phyloP scores from a whole-genome alignment of 2,888 invertebrate genomes.

The Brachyptera putata region DNA sequence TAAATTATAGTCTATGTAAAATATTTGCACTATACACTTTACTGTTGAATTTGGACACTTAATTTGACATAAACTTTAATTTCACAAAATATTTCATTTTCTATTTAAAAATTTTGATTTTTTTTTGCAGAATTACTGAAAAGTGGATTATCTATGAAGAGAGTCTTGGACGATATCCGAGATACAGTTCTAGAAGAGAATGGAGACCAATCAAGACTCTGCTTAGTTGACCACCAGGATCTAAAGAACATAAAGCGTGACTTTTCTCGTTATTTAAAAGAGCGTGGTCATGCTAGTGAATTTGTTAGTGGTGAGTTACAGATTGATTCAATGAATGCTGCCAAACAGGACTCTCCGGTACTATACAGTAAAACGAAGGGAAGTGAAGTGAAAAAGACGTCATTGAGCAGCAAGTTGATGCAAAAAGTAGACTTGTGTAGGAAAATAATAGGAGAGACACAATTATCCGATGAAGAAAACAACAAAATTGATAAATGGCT shows the following conservation, averaged over 20 bases:
- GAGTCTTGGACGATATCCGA: neutral
- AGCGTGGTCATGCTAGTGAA: neutral
- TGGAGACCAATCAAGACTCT: neutral
- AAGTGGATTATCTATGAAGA: neutral
- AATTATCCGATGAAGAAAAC: neutral
- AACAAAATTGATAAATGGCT: neutral
- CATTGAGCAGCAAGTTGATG: neutral
- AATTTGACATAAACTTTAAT: too few species aligned
- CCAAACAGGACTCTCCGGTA: neutral
- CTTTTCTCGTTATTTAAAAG: neutral
- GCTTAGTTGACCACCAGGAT: neutral
- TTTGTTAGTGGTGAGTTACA: neutral
- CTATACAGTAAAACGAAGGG: neutral
- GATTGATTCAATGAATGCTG: neutral
- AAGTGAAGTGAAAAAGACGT: neutral
- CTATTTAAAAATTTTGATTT: too few species aligned
- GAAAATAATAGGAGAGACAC: neutral
- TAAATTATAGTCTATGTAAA: too few species aligned
- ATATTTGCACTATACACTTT: too few species aligned
- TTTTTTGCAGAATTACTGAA: neutral
- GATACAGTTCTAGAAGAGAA: neutral
- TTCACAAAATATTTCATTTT: too few species aligned
- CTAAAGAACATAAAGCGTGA: neutral
- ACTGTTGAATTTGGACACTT: too few species aligned
- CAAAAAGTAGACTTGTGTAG: neutral